Base-by-base conservation (phyloP, 2,888 invertebrate genomes). In the Folsomia candida region DNA sequence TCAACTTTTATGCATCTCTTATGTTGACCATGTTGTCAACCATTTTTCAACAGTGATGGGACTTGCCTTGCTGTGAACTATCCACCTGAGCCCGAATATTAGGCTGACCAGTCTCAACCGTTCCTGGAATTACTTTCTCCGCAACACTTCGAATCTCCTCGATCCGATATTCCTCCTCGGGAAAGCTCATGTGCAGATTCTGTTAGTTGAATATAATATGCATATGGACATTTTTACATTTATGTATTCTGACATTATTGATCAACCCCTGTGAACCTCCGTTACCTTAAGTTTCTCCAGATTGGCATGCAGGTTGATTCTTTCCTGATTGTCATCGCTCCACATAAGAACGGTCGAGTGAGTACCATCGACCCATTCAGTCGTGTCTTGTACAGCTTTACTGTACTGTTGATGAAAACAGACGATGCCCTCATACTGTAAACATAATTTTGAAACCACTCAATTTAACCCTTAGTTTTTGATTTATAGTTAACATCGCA, bases 21-120 rank as follows among this genome's bases (percentile, higher is more conserved):
- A n/a, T n/a, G n/a, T n/a, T n/a, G n/a, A n/a, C n/a, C n/a, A n/a
- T n/a, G n/a, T n/a, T n/a, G n/a, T n/a, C n/a, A n/a, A n/a, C n/a
- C n/a, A n/a, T n/a, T n/a, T n/a, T n/a, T n/a, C n/a, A n/a, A n/a
- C n/a, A n/a, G n/a, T n/a, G n/a, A n/a, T n/a, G n/a, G n/a, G n/a
- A n/a, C n/a, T n/a, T n/a, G n/a, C 83, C 80, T 81, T 93, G 92
- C 81, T 93, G 93, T 0, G 93, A 91, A 11, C 89, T 88, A 81
- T 94, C 93, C 57, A 94, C 90, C 84, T 94, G 93, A 14, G 91
- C 89, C 73, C 92, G 87, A n/a, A 95, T 90, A 79, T 92, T 91
- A 0, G 89, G 87, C 84, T 94, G 93, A 0, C 94, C 94, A 59
- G 87, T 87, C 81, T 91, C 91, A 47, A 91, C 85, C 0, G 94